Evolutionary conservation across 2,888 invertebrate genomes (phyloP).

Genomic region (Drosophila paramelanica): DNA sequence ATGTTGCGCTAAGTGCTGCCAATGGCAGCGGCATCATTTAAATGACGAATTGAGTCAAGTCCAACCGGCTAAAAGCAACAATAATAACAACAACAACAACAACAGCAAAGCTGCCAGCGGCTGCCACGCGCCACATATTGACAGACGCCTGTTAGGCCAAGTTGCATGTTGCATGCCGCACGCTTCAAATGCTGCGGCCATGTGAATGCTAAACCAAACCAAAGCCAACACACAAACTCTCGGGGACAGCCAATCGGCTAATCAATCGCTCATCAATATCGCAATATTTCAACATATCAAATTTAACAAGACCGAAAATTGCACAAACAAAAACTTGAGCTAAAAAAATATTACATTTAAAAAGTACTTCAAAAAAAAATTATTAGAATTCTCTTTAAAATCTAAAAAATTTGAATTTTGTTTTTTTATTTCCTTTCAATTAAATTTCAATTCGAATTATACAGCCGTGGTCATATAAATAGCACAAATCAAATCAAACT

Average conservation of each 20-base stretch:
- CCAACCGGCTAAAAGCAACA: conserved; percentile 49
- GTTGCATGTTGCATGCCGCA: conserved; percentile 27
- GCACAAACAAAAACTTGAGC: no score
- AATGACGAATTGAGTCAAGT: conserved; percentile 76
- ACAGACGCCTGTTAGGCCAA: conserved; percentile 43
- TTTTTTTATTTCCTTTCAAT: no score
- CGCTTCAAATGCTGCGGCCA: conserved; percentile 11
- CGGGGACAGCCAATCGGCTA: conserved; percentile 23
- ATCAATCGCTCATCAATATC: conserved; percentile 26
- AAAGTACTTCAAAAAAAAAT: no score
- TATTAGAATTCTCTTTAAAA: no score
- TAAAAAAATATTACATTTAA: no score
- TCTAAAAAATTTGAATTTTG: no score
- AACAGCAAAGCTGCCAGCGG: conserved; percentile 20
- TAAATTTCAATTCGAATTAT: no score
- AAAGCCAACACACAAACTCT: conserved; percentile 11
- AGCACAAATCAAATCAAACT: no score
- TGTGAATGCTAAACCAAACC: not conserved
- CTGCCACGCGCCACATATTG: conserved; percentile 53
- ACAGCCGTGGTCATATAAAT: no score
- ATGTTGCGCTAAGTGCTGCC: conserved; percentile 78
- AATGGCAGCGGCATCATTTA: conserved; percentile 66
- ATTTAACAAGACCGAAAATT: not conserved
- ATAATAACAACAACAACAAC: conserved; percentile 28
- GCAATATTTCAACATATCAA: conserved; percentile 21